Conservation (phyloP, 2,113 vertebrate genomes). For the Capricornis sumatraensis region DNA sequence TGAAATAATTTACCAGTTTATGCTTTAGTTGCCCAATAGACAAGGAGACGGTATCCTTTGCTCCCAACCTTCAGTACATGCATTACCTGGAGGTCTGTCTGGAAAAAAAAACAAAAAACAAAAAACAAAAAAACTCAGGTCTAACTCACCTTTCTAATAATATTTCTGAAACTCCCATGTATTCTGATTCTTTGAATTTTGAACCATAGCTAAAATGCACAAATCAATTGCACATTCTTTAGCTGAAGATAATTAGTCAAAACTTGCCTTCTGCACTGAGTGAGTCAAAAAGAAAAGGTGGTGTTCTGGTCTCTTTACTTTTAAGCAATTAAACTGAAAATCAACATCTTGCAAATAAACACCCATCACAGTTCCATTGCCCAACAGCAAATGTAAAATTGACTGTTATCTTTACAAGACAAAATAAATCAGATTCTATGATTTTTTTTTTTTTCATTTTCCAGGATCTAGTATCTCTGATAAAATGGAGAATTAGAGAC, state of each 20-base stretch:
- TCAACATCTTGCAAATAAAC: neutral
- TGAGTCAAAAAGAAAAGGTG: neutral
- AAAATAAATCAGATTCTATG: neutral
- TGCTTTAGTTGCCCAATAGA: neutral
- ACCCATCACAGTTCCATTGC: neutral
- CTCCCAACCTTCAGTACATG: neutral
- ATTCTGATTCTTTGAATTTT: neutral
- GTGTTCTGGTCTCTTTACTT: neutral
- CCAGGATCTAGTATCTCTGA: neutral
- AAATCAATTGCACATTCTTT: neutral
- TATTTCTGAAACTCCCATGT: neutral
- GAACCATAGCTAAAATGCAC: neutral
- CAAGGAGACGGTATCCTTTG: neutral
- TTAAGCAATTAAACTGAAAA: conserved; percentile 3
- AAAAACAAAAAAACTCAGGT: neutral
- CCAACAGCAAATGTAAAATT: neutral
- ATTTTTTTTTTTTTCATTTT: neutral
- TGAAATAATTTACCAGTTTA: neutral
- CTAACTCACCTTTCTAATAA: neutral
- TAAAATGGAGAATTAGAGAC: conserved; percentile 48
- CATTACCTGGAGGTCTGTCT: neutral
- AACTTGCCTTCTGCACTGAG: neutral
- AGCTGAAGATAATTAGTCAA: neutral
- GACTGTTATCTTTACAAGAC: neutral
- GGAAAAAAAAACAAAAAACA: neutral